These are phyloP conservation scores for Aphaenogaster ashmeadi DNA, from an alignment of 1,140 invertebrate species.

Conservation along the genomic window DNA sequence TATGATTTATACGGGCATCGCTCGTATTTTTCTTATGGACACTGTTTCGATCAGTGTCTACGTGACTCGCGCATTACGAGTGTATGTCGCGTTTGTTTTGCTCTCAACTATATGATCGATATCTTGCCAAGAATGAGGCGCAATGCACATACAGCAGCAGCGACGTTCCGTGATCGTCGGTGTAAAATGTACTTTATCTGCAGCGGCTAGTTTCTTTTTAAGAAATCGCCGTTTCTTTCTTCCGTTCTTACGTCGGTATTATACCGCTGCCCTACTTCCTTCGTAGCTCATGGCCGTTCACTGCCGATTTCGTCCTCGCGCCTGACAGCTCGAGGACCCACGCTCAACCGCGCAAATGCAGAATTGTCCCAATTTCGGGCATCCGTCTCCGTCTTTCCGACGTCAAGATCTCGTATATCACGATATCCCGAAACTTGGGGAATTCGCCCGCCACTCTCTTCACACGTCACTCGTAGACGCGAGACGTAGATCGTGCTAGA, in stretches of 20 bases:
- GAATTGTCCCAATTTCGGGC: constrained; percentile 42
- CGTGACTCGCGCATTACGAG: constrained; percentile 26
- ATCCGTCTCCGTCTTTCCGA: constrained; percentile 23
- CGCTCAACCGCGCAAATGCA: constrained; percentile 31
- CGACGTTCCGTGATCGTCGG: neutral
- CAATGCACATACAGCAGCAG: neutral
- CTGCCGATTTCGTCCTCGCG: constrained; percentile 55
- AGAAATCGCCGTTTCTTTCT: constrained; percentile 15
- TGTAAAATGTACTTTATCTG: constrained; percentile 50
- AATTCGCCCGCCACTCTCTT: constrained; percentile 80
- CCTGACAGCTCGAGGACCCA: constrained; percentile 9
- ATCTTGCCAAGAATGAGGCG: constrained; percentile 48
- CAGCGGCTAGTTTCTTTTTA: neutral
- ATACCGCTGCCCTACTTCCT: constrained; percentile 26
- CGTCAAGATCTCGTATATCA: constrained; percentile 29
- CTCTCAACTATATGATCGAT: constrained; percentile 39
- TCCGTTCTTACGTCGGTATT: constrained; percentile 16
- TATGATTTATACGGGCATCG: constrained; percentile 33
- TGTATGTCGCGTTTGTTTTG: constrained; percentile 13
- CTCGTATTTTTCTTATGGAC: constrained; percentile 21
- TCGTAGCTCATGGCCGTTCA: constrained; percentile 27
- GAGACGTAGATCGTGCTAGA: neutral
- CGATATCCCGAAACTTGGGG: constrained; percentile 29
- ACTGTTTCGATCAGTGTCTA: constrained; percentile 10
- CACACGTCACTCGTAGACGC: constrained; percentile 81